These are phyloP conservation scores for Sebastes matsubarae DNA, from an alignment of 2,797 vertebrate species.

Conservation along the genomic window DNA sequence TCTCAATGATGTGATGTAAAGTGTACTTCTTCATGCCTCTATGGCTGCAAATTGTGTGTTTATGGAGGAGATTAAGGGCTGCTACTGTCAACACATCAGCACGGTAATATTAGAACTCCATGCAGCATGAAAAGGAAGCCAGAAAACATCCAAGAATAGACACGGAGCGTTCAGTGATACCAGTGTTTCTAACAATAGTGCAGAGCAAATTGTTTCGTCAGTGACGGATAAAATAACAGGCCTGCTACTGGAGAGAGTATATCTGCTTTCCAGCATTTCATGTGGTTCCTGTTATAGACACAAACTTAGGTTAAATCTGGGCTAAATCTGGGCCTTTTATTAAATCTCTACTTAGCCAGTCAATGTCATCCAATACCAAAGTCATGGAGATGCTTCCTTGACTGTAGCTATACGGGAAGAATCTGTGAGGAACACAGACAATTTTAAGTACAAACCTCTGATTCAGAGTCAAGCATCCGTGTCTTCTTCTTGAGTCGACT, in stretches of 20 bases:
- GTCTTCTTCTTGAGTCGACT: neutral
- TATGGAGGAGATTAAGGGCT: constrained; percentile 28
- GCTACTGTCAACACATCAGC: constrained; percentile 40
- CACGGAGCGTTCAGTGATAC: constrained; percentile 1
- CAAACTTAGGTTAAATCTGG: neutral
- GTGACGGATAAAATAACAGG: constrained; percentile 21
- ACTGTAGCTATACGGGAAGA: neutral
- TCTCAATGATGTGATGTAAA: constrained; percentile 23
- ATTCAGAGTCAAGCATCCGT: too few relatives aligned
- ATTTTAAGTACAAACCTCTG: neutral
- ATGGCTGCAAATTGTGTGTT: constrained; percentile 32
- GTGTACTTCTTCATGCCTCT: constrained; percentile 14
- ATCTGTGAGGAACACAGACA: neutral
- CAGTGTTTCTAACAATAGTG: constrained; percentile 34
- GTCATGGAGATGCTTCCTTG: neutral
- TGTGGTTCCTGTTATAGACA: neutral
- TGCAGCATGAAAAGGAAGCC: constrained; percentile 31
- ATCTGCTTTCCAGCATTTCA: neutral
- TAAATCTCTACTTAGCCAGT: neutral
- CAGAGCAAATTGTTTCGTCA: constrained; percentile 9
- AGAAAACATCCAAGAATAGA: constrained; percentile 36
- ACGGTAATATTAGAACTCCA: constrained; percentile 30
- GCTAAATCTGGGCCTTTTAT: neutral
- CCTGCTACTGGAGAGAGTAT: neutral
- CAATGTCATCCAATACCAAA: neutral